phyloP scores from a whole-genome alignment of 2,113 vertebrate species.

The Myxocyprinus asiaticus region DNA sequence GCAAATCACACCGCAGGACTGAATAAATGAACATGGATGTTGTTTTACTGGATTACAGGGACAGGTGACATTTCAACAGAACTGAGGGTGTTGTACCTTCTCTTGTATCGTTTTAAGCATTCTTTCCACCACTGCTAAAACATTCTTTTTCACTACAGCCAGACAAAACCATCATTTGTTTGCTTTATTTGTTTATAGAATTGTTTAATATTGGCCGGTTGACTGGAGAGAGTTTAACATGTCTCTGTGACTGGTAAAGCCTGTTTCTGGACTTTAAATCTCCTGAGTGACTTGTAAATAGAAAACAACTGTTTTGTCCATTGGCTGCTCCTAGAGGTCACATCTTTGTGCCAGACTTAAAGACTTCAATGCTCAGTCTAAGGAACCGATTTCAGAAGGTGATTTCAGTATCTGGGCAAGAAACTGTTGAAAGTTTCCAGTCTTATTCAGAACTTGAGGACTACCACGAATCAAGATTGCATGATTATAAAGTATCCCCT shows the following conservation, averaged over 20 bases:
- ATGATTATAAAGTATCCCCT: constrained; percentile 17
- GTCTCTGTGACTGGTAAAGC: constrained; percentile 18
- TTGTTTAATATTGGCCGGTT: constrained; percentile 35
- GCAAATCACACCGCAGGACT: too few relatives aligned
- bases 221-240: constrained; percentile 15
- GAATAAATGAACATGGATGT: too few relatives aligned
- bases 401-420: constrained; percentile 39
- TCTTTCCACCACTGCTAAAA: constrained; percentile 37
- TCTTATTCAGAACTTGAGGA: constrained; percentile 23
- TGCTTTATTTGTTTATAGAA: constrained; percentile 43
- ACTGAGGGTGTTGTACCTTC: background rate
- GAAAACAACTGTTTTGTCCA: constrained; percentile 48
- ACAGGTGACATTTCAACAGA: constrained; percentile 24
- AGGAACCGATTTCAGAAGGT: constrained; percentile 55
- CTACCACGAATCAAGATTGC: constrained; percentile 1
- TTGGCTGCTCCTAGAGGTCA: constrained; percentile 23
- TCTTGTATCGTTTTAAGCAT: constrained; percentile 16
- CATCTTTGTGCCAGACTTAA: constrained; percentile 15
- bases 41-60: background rate
- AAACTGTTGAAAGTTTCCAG: constrained; percentile 46
- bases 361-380: constrained; percentile 11
- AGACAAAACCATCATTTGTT: constrained; percentile 35
- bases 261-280: constrained; percentile 13
- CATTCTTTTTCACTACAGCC: constrained; percentile 20
- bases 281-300: constrained; percentile 45